Evolutionary conservation across 2,888 invertebrate species (phyloP).

Genomic region (Rapana venosa): DNA sequence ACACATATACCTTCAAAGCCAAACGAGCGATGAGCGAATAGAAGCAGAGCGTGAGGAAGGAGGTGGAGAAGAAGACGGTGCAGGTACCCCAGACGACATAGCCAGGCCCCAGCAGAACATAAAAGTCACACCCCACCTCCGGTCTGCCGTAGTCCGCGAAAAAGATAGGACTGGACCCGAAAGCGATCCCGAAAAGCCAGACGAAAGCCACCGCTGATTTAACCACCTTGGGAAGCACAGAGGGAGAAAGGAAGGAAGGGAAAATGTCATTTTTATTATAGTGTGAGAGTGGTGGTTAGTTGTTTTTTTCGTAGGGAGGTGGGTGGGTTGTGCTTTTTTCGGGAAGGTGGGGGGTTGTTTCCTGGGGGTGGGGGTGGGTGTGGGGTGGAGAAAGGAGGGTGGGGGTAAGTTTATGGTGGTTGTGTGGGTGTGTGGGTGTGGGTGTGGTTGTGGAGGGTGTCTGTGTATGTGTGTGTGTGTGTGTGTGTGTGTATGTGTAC

Average conservation of each 20-base stretch:
- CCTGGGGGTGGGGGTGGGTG: too few relatives aligned
- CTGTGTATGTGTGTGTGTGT: too few relatives aligned
- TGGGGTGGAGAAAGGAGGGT: background rate
- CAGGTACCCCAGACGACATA: background rate
- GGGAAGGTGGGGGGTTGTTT: too few relatives aligned
- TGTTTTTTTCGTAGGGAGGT: too few relatives aligned
- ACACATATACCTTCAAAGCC: background rate
- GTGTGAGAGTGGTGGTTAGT: too few relatives aligned
- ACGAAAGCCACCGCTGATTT: background rate
- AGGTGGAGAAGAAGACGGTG: constrained; percentile 5
- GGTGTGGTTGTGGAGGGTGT: background rate
- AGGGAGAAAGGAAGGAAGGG: background rate
- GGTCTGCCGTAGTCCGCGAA: background rate
- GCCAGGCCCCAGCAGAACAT: background rate
- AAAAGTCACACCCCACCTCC: background rate
- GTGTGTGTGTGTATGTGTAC: too few relatives aligned
- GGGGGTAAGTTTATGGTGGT: background rate
- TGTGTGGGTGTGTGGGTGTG: too few relatives aligned
- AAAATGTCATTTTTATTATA: too few relatives aligned
- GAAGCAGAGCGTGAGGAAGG: background rate
- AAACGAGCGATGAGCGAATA: constrained; percentile 28
- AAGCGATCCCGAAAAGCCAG: background rate
- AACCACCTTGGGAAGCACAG: background rate
- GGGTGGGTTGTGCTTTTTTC: too few relatives aligned
- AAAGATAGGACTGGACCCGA: background rate